Evolutionary conservation across 2,113 vertebrate species (phyloP).

Genomic region (Equus przewalskii): DNA sequence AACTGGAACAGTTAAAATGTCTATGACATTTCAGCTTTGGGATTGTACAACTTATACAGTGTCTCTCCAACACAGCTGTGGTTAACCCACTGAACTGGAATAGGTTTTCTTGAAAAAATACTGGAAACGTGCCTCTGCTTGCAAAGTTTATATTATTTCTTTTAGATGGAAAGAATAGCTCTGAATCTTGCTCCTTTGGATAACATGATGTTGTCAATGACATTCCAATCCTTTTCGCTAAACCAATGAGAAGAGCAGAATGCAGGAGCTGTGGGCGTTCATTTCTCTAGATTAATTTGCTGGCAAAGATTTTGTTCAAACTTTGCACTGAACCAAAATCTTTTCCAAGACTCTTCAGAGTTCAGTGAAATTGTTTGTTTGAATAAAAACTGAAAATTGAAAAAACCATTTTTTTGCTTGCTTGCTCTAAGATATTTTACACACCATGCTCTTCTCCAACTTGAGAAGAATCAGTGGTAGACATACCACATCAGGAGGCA

Average conservation of each 20-base stretch:
- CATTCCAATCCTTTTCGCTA: not conserved
- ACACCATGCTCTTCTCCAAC: not conserved
- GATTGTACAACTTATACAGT: not conserved
- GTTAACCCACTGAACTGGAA: slow-evolving; percentile 3
- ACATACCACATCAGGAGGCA: not conserved
- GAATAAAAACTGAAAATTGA: slow-evolving; percentile 9
- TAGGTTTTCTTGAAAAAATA: slow-evolving; percentile 62
- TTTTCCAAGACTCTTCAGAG: slow-evolving; percentile 61
- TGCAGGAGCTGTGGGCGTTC: slow-evolving; percentile 53
- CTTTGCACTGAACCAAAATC: slow-evolving; percentile 24
- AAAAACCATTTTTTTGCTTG: not conserved
- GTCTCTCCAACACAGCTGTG: slow-evolving; percentile 42
- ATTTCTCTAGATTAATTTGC: slow-evolving; percentile 60
- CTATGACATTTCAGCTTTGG: slow-evolving; percentile 24
- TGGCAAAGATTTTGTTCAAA: slow-evolving; percentile 65
- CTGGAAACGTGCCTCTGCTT: not conserved
- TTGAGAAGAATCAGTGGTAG: not conserved
- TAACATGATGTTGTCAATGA: not conserved
- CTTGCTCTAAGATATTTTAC: slow-evolving; percentile 63
- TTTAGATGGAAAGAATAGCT: slow-evolving; percentile 42
- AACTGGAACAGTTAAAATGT: not conserved
- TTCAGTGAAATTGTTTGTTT: slow-evolving; percentile 60
- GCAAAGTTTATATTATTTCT: not conserved
- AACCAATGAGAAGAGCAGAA: slow-evolving; percentile 37
- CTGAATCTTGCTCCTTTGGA: not conserved